Evolutionary conservation across 2,113 vertebrate species (phyloP).

Genomic region (Lepisosteus osseus): DNA sequence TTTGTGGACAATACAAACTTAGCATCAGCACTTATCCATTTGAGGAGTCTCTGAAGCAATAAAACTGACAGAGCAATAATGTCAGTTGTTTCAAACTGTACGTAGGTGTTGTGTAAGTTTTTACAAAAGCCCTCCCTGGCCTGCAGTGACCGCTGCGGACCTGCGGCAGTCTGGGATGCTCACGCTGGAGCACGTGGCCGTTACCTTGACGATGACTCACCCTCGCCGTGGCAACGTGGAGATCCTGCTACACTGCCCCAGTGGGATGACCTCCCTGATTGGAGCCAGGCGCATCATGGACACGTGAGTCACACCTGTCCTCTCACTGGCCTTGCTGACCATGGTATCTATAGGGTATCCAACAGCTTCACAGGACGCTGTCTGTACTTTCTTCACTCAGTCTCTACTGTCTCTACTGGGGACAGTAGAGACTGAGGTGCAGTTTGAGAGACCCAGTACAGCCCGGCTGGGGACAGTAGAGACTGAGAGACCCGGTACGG

Average conservation of each 20-base stretch:
- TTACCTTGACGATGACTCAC: conserved; percentile 81
- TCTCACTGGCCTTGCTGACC: not conserved
- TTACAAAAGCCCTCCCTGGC: not conserved
- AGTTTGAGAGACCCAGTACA: too few relatives aligned
- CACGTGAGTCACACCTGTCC: conserved; percentile 59
- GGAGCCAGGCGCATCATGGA: conserved; percentile 80
- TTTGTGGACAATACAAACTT: too few relatives aligned
- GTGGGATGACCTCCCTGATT: conserved; percentile 85
- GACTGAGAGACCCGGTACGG: too few relatives aligned
- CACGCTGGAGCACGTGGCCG: conserved; percentile 89
- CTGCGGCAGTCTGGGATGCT: conserved; percentile 83
- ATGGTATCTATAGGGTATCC: too few relatives aligned
- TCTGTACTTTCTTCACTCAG: not conserved
- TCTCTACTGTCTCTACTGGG: too few relatives aligned
- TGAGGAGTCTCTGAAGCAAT: too few relatives aligned
- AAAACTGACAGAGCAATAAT: too few relatives aligned
- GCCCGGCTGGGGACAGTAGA: too few relatives aligned
- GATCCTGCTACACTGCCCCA: conserved; percentile 81
- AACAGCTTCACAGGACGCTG: not conserved
- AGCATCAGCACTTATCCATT: too few relatives aligned
- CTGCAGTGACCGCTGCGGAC: conserved; percentile 72
- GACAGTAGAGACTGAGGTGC: too few relatives aligned
- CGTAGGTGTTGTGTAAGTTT: too few relatives aligned
- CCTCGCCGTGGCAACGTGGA: conserved; percentile 84
- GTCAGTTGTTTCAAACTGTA: too few relatives aligned